Evolutionary conservation across 2,113 vertebrate genomes (phyloP).

Genomic region (Oryzias celebensis): DNA sequence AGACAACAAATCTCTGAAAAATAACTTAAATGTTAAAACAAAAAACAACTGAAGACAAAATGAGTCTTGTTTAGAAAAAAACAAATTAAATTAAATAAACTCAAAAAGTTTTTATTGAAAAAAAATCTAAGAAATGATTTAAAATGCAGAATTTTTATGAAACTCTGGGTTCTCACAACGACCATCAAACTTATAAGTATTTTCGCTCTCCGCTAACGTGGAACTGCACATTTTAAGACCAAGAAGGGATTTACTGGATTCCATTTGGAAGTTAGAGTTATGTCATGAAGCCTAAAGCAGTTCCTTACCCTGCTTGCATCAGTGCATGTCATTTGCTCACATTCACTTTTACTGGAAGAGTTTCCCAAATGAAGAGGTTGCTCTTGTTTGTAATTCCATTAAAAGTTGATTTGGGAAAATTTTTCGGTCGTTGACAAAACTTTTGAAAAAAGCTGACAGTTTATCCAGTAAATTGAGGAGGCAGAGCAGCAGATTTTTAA

Average conservation of each 20-base stretch:
- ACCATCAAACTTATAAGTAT: too few relatives aligned
- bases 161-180: too few relatives aligned
- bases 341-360: neutral
- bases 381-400: neutral
- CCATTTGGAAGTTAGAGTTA: neutral
- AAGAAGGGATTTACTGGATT: too few relatives aligned
- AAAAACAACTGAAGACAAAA: too few relatives aligned
- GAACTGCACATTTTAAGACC: too few relatives aligned
- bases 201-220: too few relatives aligned
- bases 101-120: too few relatives aligned
- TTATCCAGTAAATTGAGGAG: neutral
- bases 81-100: too few relatives aligned
- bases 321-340: neutral
- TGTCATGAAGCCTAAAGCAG: neutral
- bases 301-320: neutral
- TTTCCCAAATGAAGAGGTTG: neutral
- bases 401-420: slow-evolving; percentile 7
- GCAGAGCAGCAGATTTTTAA: neutral
- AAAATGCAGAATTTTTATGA: too few relatives aligned
- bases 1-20: neutral
- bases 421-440: neutral
- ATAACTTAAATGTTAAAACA: too few relatives aligned
- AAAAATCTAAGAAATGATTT: too few relatives aligned
- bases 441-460: neutral
- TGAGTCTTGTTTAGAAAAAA: too few relatives aligned